phyloP scores from a whole-genome alignment of 1,140 invertebrate species.

The Varroa destructor region DNA sequence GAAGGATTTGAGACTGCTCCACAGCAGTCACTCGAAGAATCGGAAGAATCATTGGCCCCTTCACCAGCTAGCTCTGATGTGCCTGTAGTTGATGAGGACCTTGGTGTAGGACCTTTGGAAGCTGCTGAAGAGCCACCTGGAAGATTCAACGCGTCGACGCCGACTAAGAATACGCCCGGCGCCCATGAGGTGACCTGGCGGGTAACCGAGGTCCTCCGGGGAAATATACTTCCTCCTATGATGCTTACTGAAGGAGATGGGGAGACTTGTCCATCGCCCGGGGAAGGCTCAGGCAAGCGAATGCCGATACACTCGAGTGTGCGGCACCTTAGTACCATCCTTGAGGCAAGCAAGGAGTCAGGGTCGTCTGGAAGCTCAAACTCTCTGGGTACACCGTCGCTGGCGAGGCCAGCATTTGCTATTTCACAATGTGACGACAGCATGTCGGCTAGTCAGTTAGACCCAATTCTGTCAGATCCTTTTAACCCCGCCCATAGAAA shows the following conservation, averaged over 20 bases:
- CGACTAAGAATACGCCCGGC: neutral
- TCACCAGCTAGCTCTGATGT: neutral
- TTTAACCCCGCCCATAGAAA: conserved; percentile 8
- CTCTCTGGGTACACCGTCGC: conserved; percentile 8
- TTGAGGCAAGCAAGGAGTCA: conserved; percentile 23
- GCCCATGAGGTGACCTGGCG: conserved; percentile 8
- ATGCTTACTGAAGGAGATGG: no score
- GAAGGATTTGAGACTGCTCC: conserved; percentile 15
- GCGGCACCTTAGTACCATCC: neutral
- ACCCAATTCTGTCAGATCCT: conserved; percentile 14
- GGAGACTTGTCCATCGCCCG: neutral
- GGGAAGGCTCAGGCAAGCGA: neutral
- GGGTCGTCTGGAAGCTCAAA: conserved; percentile 17
- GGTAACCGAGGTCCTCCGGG: conserved; percentile 1
- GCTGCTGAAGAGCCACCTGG: neutral
- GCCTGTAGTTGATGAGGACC: neutral
- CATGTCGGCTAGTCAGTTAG: neutral
- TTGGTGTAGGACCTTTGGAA: neutral
- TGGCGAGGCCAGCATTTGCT: neutral
- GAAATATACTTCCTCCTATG: neutral
- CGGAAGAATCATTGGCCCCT: no score
- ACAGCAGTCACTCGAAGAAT: no score
- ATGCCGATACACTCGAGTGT: neutral
- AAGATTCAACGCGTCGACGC: conserved; percentile 1
- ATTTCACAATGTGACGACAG: neutral